These are phyloP conservation scores for Helarctos malayanus DNA, from an alignment of 2,797 vertebrate genomes.

Conservation along the genomic window DNA sequence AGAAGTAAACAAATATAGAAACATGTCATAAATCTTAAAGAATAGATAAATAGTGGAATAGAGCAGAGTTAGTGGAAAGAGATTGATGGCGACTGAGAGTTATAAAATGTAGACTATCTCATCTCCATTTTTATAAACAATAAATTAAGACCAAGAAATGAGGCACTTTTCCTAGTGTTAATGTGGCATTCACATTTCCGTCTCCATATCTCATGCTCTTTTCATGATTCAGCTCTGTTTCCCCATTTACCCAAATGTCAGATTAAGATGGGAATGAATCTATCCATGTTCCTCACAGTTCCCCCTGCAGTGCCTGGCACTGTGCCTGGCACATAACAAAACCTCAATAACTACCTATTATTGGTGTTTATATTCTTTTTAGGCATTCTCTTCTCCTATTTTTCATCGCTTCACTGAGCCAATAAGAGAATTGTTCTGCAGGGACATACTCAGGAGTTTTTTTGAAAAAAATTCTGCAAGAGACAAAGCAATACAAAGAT, in stretches of 20 bases:
- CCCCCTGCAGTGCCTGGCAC: not conserved
- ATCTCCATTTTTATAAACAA: not conserved
- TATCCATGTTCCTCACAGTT: not conserved
- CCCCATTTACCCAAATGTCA: not conserved
- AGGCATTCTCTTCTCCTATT: not conserved
- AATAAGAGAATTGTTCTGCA: slow-evolving; percentile 12
- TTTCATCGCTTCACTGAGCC: not conserved
- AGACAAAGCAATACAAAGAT: not conserved
- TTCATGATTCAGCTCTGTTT: not conserved
- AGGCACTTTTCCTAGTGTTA: not conserved
- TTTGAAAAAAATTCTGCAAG: not conserved
- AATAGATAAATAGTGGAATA: not conserved
- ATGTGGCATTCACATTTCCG: not conserved
- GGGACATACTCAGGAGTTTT: not conserved
- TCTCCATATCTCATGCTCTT: not conserved
- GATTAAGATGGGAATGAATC: not conserved
- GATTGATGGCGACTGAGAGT: not conserved
- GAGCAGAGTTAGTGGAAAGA: not conserved
- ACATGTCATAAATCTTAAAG: not conserved
- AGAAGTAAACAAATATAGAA: not conserved
- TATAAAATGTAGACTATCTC: not conserved
- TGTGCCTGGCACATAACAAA: not conserved
- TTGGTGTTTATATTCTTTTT: not conserved
- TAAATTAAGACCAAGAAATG: not conserved
- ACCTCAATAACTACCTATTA: not conserved